These are phyloP conservation scores for Chauna torquata DNA, from an alignment of 2,113 vertebrate genomes.

Conservation along the genomic window DNA sequence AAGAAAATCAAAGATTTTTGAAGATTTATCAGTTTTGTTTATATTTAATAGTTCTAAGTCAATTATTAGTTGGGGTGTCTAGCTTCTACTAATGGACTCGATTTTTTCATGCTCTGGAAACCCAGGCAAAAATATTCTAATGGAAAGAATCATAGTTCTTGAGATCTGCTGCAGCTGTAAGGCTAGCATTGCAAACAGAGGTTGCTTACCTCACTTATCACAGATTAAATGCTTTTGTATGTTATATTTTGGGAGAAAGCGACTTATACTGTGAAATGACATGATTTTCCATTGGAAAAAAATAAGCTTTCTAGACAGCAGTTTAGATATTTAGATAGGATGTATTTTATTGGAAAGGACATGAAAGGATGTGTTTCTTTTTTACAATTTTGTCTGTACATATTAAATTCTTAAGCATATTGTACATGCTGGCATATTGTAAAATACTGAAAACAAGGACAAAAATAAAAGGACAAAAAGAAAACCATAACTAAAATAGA, in stretches of 20 bases:
- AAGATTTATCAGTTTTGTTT: background rate
- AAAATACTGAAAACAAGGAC: background rate
- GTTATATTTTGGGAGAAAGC: background rate
- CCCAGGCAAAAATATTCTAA: background rate
- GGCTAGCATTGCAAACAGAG: background rate
- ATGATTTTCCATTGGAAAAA: background rate
- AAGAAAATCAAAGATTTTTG: background rate
- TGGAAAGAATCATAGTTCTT: background rate
- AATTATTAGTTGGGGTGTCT: background rate
- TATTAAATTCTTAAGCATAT: background rate
- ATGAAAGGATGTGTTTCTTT: background rate
- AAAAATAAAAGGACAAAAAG: background rate
- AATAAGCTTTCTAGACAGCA: background rate
- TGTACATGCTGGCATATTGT: background rate
- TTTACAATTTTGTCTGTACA: background rate
- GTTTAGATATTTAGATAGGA: background rate
- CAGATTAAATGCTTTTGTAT: background rate
- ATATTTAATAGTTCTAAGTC: background rate
- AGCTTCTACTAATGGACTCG: background rate
- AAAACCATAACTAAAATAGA: background rate
- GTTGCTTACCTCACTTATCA: background rate
- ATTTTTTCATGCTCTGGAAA: background rate
- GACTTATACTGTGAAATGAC: background rate
- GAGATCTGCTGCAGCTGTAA: background rate
- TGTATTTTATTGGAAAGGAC: background rate